These are phyloP conservation scores for Momotus momota DNA, from an alignment of 2,797 vertebrate genomes.

Conservation along the genomic window DNA sequence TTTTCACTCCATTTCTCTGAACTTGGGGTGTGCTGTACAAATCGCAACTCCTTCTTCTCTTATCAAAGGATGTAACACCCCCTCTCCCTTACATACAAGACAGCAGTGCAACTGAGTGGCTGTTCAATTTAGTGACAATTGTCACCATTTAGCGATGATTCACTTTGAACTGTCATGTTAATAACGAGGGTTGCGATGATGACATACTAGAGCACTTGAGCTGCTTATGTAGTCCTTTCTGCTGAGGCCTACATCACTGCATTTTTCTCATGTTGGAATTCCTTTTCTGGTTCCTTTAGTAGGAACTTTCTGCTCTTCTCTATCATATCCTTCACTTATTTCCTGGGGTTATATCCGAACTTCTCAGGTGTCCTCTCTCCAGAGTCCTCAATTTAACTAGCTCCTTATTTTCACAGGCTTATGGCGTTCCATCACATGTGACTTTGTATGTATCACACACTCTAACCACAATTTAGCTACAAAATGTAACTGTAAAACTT, in stretches of 20 bases:
- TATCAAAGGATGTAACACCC: neutral
- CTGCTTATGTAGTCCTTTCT: neutral
- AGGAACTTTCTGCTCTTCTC: neutral
- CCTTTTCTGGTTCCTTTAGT: neutral
- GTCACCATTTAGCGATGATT: neutral
- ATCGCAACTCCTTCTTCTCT: neutral
- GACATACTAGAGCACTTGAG: neutral
- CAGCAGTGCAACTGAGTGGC: neutral
- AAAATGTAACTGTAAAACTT: neutral
- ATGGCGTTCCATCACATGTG: fast-evolving
- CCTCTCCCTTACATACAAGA: neutral
- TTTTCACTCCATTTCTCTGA: neutral
- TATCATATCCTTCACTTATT: neutral
- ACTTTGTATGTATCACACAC: neutral
- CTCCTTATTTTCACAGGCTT: neutral
- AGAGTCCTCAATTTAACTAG: neutral
- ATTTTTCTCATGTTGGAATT: neutral
- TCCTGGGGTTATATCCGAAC: neutral
- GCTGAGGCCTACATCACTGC: neutral
- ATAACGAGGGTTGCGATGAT: neutral
- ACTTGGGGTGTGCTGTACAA: neutral
- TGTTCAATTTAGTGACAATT: neutral
- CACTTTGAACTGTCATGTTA: neutral
- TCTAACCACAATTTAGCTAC: neutral
- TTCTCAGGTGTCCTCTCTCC: neutral